These are phyloP conservation scores for Drosophila guanche DNA, from an alignment of 1,140 invertebrate genomes.

Conservation along the genomic window DNA sequence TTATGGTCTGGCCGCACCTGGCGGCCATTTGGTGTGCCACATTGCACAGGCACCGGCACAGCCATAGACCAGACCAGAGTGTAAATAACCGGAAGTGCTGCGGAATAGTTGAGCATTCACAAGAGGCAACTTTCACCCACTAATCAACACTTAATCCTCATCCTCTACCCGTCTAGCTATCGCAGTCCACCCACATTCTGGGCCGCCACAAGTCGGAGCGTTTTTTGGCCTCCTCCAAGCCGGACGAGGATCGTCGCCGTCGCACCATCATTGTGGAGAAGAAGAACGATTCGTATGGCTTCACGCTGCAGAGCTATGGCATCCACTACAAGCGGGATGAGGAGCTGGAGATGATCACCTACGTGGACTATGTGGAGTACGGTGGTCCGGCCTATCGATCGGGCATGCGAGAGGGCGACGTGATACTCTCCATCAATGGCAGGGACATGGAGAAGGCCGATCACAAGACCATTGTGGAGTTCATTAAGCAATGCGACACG, in stretches of 20 bases:
- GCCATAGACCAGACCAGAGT: neutral
- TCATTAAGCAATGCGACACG: constrained; percentile 94
- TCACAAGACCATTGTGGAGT: constrained; percentile 94
- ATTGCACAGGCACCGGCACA: constrained; percentile 24
- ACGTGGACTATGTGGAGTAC: constrained; percentile 97
- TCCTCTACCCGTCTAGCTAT: constrained; percentile 45
- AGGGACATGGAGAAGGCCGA: constrained; percentile 95
- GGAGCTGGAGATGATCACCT: constrained; percentile 94
- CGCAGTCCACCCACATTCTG: constrained; percentile 87
- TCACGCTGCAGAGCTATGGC: constrained; percentile 97
- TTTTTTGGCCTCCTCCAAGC: constrained; percentile 88
- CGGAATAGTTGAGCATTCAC: constrained; percentile 41
- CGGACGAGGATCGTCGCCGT: constrained; percentile 92
- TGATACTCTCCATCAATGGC: constrained; percentile 97
- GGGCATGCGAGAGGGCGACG: constrained; percentile 96
- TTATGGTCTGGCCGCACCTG: constrained; percentile 43
- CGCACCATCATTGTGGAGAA: constrained; percentile 96
- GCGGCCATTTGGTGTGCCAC: constrained; percentile 60
- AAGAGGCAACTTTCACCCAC: constrained; percentile 37
- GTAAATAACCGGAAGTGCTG: constrained; percentile 49
- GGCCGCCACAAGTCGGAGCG: constrained; percentile 93
- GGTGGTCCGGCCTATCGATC: constrained; percentile 94
- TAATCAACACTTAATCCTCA: constrained; percentile 24
- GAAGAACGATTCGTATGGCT: constrained; percentile 95
- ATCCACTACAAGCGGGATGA: constrained; percentile 96